Percentiles rank a stretch among this genome's conserved stretches.
Evolutionary conservation across 2,888 invertebrate genomes (phyloP).

Genomic region (Caenorhabditis afra): DNA sequence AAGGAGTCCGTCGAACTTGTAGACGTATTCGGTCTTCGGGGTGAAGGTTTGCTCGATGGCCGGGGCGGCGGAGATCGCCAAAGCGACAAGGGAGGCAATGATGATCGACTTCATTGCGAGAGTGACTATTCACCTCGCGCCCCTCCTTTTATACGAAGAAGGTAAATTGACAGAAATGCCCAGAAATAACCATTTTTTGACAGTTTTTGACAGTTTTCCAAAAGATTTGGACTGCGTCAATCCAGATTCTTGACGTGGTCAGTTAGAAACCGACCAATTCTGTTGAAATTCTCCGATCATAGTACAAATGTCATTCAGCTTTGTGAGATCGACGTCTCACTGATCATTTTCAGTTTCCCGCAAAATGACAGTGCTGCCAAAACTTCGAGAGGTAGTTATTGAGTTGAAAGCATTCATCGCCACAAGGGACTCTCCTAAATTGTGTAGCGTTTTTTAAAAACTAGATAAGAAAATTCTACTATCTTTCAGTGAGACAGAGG

Average conservation of each 20-base stretch:
- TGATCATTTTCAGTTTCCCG: too few species aligned
- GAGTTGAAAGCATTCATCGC: too few species aligned
- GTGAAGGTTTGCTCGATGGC: slow-evolving; percentile 44
- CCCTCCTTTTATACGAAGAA: slow-evolving; percentile 33
- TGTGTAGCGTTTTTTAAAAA: too few species aligned
- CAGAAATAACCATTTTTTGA: slow-evolving; percentile 21
- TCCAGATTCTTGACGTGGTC: slow-evolving; percentile 29
- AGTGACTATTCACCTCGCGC: slow-evolving; percentile 35
- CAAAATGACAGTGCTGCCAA: too few species aligned
- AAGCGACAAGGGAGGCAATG: slow-evolving; percentile 61
- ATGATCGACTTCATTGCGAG: slow-evolving; percentile 60
- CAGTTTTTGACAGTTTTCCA: slow-evolving; percentile 19
- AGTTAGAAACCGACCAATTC: slow-evolving; percentile 20
- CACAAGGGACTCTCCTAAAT: too few species aligned
- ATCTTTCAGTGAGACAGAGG: too few species aligned
- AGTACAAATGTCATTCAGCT: slow-evolving; percentile 40
- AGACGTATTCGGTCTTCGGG: slow-evolving; percentile 57
- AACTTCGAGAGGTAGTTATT: too few species aligned
- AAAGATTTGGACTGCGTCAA: slow-evolving; percentile 37
- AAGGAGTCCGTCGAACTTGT: slow-evolving; percentile 59
- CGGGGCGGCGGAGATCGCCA: slow-evolving; percentile 61
- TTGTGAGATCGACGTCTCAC: slow-evolving; percentile 18
- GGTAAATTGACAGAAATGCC: slow-evolving; percentile 43
- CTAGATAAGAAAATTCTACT: too few species aligned
- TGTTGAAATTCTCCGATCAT: slow-evolving; percentile 34